Conservation (phyloP, 2,113 vertebrate genomes). For the Seriola aureovittata region DNA sequence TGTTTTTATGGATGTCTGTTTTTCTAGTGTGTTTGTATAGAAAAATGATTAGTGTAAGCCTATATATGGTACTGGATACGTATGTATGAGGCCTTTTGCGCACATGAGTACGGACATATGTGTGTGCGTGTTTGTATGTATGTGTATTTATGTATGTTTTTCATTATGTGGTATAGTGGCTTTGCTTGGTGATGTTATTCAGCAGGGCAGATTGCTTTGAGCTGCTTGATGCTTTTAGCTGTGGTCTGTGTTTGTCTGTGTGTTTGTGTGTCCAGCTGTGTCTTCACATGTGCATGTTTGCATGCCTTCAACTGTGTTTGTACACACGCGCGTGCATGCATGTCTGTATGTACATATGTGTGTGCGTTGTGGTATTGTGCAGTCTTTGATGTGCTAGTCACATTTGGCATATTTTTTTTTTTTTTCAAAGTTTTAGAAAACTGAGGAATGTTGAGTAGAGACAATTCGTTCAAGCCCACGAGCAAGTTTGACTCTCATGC, state of each 20-base stretch:
- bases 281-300: slow-evolving; percentile 39
- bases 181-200: slow-evolving; percentile 77
- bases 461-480: slow-evolving; percentile 52
- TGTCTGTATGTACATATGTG: neutral
- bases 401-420: slow-evolving; percentile 52
- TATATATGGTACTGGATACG: slow-evolving; percentile 4
- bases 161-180: slow-evolving; percentile 75
- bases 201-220: slow-evolving; percentile 73
- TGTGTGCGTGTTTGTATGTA: slow-evolving; percentile 41
- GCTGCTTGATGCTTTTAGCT: slow-evolving; percentile 78
- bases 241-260: slow-evolving; percentile 59
- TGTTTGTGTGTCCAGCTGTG: slow-evolving; percentile 41
- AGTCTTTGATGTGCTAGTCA: slow-evolving; percentile 69
- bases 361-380: slow-evolving; percentile 47
- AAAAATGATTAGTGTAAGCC: slow-evolving; percentile 24
- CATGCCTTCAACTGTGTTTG: slow-evolving; percentile 30
- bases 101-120: slow-evolving; percentile 9
- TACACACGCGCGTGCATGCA: neutral
- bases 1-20: slow-evolving; percentile 13
- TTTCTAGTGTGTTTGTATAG: neutral
- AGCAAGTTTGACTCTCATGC: slow-evolving; percentile 46
- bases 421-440: slow-evolving; percentile 47
- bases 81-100: slow-evolving; percentile 7
- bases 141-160: slow-evolving; percentile 71
- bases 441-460: slow-evolving; percentile 62